Evolutionary conservation across 1,140 invertebrate species (phyloP).

Genomic region (Batillaria attramentaria): DNA sequence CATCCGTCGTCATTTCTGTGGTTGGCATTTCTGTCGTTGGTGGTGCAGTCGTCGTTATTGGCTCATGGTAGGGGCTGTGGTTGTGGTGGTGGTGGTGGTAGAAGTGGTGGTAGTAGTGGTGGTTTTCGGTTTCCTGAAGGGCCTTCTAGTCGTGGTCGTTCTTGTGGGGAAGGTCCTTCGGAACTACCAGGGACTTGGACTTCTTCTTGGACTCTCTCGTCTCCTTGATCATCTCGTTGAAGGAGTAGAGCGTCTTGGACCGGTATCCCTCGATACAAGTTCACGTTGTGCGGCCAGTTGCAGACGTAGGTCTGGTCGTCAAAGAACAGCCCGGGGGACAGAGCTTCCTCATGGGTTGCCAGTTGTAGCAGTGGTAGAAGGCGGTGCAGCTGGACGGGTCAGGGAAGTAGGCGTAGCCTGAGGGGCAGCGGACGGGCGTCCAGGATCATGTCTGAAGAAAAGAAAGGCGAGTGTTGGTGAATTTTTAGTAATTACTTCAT

Average conservation of each 20-base stretch:
- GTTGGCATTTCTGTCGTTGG: neutral
- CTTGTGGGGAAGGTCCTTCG: too few relatives aligned
- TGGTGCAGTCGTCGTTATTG: neutral
- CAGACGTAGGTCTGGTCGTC: constrained; percentile 31
- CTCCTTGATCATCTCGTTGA: constrained; percentile 6
- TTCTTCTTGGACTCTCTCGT: neutral
- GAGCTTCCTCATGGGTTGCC: constrained; percentile 33
- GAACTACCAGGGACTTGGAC: too few relatives aligned
- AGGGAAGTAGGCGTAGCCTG: constrained; percentile 34
- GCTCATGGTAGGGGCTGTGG: neutral
- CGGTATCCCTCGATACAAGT: constrained; percentile 39
- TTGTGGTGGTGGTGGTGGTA: neutral
- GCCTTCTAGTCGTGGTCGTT: neutral
- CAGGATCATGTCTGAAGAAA: constrained; percentile 9
- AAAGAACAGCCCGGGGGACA: constrained; percentile 36
- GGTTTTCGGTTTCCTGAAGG: neutral
- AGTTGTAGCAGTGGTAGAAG: constrained; percentile 45
- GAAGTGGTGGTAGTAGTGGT: neutral
- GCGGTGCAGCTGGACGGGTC: constrained; percentile 36
- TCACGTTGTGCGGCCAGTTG: constrained; percentile 42
- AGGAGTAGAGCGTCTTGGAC: constrained; percentile 25
- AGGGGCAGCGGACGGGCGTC: constrained; percentile 21
- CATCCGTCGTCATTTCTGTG: neutral
- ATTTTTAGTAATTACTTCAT: neutral
- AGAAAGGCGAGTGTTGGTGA: neutral